Conservation (phyloP, 2,113 vertebrate species). For the Callipepla californica region DNA sequence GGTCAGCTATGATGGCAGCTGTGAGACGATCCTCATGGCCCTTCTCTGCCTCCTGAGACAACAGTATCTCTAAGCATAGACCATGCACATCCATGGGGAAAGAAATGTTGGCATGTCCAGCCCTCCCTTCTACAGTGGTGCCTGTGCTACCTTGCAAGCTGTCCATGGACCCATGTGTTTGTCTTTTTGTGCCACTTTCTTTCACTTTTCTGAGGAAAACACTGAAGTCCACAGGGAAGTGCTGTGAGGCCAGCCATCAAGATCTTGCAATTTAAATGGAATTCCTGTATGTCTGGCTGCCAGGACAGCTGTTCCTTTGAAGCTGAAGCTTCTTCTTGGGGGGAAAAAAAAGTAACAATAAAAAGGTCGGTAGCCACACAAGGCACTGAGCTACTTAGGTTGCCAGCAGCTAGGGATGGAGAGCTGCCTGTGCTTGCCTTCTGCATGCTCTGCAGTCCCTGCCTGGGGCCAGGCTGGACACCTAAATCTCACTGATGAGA, state of each 20-base stretch:
- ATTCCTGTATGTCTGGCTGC: background rate
- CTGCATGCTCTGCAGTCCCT: fast-evolving
- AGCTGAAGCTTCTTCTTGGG: background rate
- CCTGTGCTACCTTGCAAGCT: background rate
- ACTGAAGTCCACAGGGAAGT: background rate
- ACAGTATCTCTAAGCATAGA: background rate
- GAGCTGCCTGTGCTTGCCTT: fast-evolving
- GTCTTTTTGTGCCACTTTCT: background rate
- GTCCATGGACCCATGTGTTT: fast-evolving
- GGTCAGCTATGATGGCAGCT: background rate
- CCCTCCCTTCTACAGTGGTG: background rate
- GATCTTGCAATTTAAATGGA: background rate
- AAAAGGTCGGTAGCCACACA: background rate
- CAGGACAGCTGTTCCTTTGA: background rate
- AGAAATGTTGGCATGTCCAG: fast-evolving
- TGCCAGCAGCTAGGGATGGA: background rate
- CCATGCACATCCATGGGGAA: fast-evolving
- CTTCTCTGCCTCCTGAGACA: fast-evolving
- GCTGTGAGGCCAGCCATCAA: background rate
- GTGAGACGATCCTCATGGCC: fast-evolving
- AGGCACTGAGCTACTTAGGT: background rate
- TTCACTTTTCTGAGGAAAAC: background rate
- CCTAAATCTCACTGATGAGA: background rate
- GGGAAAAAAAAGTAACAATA: background rate
- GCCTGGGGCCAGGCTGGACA: background rate